phyloP scores from a whole-genome alignment of 2,888 invertebrate species.

The Eumacrocentrus americanus region DNA sequence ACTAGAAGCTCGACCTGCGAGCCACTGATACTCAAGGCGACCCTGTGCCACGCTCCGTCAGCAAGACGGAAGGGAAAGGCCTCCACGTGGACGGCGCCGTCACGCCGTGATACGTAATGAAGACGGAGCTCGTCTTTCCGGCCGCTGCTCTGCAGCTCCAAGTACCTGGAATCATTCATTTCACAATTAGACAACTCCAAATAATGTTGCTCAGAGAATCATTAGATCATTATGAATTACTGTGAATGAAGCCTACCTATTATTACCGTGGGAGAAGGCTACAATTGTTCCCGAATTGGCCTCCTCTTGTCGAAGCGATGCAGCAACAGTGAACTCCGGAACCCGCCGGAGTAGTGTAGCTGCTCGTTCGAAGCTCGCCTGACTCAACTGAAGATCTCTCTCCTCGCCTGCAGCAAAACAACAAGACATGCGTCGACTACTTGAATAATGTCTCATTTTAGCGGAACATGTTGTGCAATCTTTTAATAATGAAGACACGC shows the following conservation, averaged over 20 bases:
- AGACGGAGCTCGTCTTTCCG: constrained; percentile 84
- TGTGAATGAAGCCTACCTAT: constrained; percentile 65
- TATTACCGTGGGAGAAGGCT: constrained; percentile 81
- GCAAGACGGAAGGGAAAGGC: constrained; percentile 87
- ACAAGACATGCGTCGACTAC: constrained; percentile 1
- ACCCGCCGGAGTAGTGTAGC: constrained; percentile 73
- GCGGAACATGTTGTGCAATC: neutral
- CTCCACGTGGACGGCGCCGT: constrained; percentile 75
- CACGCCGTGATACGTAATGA: constrained; percentile 77
- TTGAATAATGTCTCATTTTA: constrained; percentile 4
- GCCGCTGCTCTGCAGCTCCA: constrained; percentile 91
- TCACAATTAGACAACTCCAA: neutral
- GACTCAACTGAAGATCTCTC: constrained; percentile 75
- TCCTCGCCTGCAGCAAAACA: constrained; percentile 68
- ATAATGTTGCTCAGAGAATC: neutral
- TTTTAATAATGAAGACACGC: neutral
- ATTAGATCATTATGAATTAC: constrained; percentile 4
- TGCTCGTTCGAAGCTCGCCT: constrained; percentile 72
- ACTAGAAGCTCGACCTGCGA: constrained; percentile 83
- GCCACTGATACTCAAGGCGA: constrained; percentile 84
- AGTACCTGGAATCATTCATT: constrained; percentile 74
- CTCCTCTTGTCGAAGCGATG: constrained; percentile 78
- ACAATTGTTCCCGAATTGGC: constrained; percentile 84
- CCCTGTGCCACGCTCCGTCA: constrained; percentile 86
- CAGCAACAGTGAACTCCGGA: constrained; percentile 82